These are phyloP conservation scores for Dryobota labecula DNA, from an alignment of 2,888 invertebrate genomes.

Conservation along the genomic window DNA sequence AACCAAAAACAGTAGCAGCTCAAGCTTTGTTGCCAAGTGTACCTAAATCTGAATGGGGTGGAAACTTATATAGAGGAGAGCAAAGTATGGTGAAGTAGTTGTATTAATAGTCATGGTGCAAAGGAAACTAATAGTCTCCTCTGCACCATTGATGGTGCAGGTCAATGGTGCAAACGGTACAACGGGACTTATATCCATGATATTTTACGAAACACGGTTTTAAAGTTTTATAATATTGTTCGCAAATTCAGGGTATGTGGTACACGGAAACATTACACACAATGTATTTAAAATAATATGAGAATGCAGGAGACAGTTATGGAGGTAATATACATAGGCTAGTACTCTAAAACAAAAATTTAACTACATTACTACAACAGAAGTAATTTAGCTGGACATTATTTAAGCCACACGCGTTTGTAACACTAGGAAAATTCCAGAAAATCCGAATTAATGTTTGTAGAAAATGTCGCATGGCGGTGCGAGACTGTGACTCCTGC, in stretches of 20 bases:
- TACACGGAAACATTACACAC: not conserved
- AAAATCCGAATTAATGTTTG: slow-evolving; percentile 22
- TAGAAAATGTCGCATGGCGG: not conserved
- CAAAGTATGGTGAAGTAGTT: too few relatives aligned
- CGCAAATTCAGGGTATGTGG: not conserved
- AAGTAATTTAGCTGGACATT: slow-evolving; percentile 35
- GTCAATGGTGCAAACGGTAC: too few relatives aligned
- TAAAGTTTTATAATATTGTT: not conserved
- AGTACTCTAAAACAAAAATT: not conserved
- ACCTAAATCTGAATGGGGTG: not conserved
- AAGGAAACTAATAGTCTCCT: too few relatives aligned
- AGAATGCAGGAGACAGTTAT: slow-evolving; percentile 15
- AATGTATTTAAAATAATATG: slow-evolving; percentile 22
- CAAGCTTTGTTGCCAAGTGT: not conserved
- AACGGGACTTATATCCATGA: too few relatives aligned
- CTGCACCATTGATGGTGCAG: too few relatives aligned
- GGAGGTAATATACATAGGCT: not conserved
- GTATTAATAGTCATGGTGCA: too few relatives aligned
- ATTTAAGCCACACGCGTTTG: slow-evolving; percentile 10
- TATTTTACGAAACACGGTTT: not conserved
- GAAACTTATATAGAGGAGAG: not conserved
- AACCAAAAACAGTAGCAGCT: not conserved
- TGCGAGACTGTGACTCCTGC: not conserved
- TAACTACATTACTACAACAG: slow-evolving; percentile 5
- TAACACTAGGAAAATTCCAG: slow-evolving; percentile 4